Base-by-base conservation (phyloP, 2,888 invertebrate species). In the Napeogenes inachia region DNA sequence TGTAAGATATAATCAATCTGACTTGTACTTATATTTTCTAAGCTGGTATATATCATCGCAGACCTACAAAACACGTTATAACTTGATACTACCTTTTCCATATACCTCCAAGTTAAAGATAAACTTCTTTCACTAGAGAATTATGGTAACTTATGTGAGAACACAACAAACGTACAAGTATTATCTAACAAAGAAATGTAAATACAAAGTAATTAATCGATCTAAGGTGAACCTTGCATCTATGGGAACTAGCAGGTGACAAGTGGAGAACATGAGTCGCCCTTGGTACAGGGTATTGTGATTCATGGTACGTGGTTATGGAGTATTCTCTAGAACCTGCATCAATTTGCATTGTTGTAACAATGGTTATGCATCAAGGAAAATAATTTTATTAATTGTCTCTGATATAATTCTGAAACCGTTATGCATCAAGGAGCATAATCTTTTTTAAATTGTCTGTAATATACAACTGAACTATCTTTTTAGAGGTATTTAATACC, bases 231-330 rank as follows among this genome's bases (percentile, higher is more conserved):
- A 50, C 63, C 63, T 62, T 66, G 57, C 4, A 6, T 30, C n/a
- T 63, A 55, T 66, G 66, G 59, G 66, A 64, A 66, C 45, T 46
- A 42, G 55, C 62, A 64, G 54, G 57, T 64, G 61, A 61, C 30
- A 47, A 55, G 45, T 53, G 21, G 21, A 57, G 42, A 13, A 10
- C 57, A 50, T 42, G 32, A 33, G 54, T 10, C 57, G 62, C 57
- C 64, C 66, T 62, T 64, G 66, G 59, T 57, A 38, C 13, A 56
- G 30, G 56, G 54, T 57, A 56, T 58, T 42, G 45, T 56, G 55
- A 56, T 32, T 30, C 53, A 61, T 35, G 45, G 38, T 61, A 50
- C 35, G 35, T 30, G 30, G 21, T 30, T 50, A 50, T 30, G 50
- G 30, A 30, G 47, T 47, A 10, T 57, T 65, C 63, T 63, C 45